Evolutionary conservation across 2,797 vertebrate genomes (phyloP), one percentile per base, ranked within the genome.

Genomic region (Tangara arthus): DNA sequence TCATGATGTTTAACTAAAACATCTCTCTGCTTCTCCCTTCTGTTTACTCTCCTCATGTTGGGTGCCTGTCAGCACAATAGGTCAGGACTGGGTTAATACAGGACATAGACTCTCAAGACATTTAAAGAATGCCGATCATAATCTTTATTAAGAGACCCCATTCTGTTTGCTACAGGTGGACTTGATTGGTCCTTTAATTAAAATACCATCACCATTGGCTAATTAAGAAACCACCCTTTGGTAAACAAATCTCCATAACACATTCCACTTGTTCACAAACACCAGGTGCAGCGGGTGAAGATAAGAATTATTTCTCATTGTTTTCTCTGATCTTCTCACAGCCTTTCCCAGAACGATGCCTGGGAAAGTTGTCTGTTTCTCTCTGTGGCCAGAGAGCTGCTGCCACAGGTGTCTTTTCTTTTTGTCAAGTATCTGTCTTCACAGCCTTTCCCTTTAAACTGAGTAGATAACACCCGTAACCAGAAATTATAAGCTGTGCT

Each of bases 401-500:
- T n/a, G 53, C 53, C 32, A n/a, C 9, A n/a, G 32, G 14, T 59
- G 12, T n/a, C 23, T 52, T 49, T 50, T 66, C 12, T 32, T 59
- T 59, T 50, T 37, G 46, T 37, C 28, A 60, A 28, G 14, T 20
- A 37, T 52, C 15, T 68, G 8, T 39, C n/a, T 11, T 60, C n/a
- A 46, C 15, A 24, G 20, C 9, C 8, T 68, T 76, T 37, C 23
- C 23, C 11, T 46, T 85, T 28, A 37, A 68, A 76, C 11, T 76
- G 19, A 52, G 28, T 8, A 24, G 12, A 28, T n/a, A 52, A 27
- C 1, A 1, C 8, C n/a, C 0, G 0, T 20, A 76, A n/a, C 16
- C 15, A 85, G 17, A 68, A 76, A 9, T 11, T 3, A n/a, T n/a
- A 34, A 52, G 20, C 28, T 0, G 0, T 52, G 23, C 37, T 68